Base-by-base conservation (phyloP, 2,113 vertebrate genomes). In the Periophthalmus modestus region DNA sequence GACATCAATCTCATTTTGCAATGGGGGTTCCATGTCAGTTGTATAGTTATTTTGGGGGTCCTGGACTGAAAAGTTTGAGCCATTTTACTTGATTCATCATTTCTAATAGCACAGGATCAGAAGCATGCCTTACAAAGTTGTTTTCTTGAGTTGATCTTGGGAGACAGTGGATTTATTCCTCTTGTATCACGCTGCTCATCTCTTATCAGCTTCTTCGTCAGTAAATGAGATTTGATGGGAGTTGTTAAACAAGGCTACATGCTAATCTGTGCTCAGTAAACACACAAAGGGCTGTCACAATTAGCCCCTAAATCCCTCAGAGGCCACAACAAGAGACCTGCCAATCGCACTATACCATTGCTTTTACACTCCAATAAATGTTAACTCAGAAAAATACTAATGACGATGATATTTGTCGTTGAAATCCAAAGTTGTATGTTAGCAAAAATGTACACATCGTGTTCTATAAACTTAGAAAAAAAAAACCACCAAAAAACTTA, bases 231-330 rank as follows among this genome's bases (percentile, higher is more conserved):
- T 91, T 87, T 79, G 61, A 77, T 79, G 73, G 68, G 82, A 84
- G 83, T 80, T 85, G 73, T 87, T 86, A 81, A 90, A 89, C 89
- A 87, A 83, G 81, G 74, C 73, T 75, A 79, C 80, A 67, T 63
- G 50, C 83, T 90, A 87, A 90, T 91, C 88, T 90, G 77, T 80
- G 82, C 81, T 78, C 61, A 71, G 76, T 83, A 80, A 89, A 83
- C 71, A 82, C 79, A 84, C 85, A 85, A 88, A 34, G 77, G 83
- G 68, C 80, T 85, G 77, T 77, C 85, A 87, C 87, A 85, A 82
- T 89, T 89, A 88, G 77, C 84, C 69, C 63, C 87, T 86, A 89
- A 83, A 89, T 91, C 79, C 84, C 75, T 76, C 11, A 15, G 72
- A 80, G 79, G 83, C 79, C 78, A 75, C 81, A 78, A 72, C 36